Conservation (phyloP, 2,113 vertebrate genomes). For the Rhinoderma darwinii region DNA sequence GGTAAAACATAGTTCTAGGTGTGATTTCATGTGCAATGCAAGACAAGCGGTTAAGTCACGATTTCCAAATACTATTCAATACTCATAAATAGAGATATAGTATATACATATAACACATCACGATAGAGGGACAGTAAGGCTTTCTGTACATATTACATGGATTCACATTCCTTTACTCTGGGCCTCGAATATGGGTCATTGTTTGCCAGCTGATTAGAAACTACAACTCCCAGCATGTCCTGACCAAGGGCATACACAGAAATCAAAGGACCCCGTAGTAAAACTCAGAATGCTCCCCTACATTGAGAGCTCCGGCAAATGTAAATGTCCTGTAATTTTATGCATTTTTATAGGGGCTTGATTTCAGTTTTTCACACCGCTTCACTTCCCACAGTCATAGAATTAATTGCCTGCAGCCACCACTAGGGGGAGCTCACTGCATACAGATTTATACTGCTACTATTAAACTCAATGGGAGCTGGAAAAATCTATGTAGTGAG, state of each 20-base stretch:
- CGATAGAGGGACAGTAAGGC: background rate
- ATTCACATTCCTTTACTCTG: background rate
- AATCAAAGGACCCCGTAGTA: background rate
- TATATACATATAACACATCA: constrained; percentile 12
- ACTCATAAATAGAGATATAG: constrained; percentile 35
- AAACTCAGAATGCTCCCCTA: too few species aligned
- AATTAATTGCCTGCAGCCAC: background rate
- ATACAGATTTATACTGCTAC: background rate
- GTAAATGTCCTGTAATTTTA: too few species aligned
- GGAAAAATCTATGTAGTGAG: background rate
- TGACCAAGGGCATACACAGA: too few species aligned
- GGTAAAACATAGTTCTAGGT: background rate
- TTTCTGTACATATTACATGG: constrained; percentile 29
- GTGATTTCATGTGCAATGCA: background rate
- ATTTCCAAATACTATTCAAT: constrained; percentile 38
- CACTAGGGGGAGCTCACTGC: background rate
- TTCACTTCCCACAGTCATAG: too few species aligned
- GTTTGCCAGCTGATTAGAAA: background rate
- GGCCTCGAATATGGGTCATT: background rate
- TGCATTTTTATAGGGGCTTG: too few species aligned
- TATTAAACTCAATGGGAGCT: too few species aligned
- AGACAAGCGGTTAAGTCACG: background rate
- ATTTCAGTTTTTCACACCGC: too few species aligned
- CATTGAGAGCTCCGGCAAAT: too few species aligned
- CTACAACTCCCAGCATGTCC: background rate